Percentiles rank a stretch among this genome's conserved stretches.
These are phyloP conservation scores for Varecia variegata DNA, from an alignment of 2,797 vertebrate species.

Conservation along the genomic window DNA sequence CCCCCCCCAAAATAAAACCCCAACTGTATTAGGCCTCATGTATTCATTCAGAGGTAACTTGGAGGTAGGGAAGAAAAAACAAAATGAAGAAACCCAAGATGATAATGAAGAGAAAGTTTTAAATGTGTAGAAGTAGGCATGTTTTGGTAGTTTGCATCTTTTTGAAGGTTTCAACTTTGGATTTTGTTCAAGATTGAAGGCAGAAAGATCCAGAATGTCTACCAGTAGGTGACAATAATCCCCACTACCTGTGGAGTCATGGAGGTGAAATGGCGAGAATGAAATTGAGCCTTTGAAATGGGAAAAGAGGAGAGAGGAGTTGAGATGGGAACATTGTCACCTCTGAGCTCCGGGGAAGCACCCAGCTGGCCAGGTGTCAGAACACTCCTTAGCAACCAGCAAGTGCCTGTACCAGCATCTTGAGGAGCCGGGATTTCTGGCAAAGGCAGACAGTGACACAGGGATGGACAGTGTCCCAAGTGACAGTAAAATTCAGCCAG, in stretches of 20 bases:
- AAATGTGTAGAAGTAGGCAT: neutral
- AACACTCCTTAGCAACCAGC: neutral
- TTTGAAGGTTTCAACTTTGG: neutral
- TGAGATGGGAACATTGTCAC: neutral
- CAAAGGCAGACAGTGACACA: neutral
- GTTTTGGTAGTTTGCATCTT: neutral
- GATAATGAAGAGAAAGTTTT: neutral
- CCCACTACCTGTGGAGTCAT: rapidly evolving
- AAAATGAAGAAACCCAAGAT: neutral
- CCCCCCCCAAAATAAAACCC: rapidly evolving
- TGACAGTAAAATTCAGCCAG: neutral
- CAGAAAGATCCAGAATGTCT: neutral
- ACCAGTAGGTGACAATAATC: neutral
- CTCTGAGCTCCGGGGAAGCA: neutral
- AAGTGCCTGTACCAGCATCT: neutral
- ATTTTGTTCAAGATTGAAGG: neutral
- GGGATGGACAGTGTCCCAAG: neutral
- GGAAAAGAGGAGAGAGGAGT: neutral
- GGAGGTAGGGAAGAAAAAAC: neutral
- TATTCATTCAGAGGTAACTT: neutral
- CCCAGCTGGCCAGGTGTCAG: neutral
- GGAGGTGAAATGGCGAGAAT: neutral
- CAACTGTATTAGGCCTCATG: neutral
- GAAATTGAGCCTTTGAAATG: neutral
- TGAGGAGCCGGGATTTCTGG: neutral